Base-by-base conservation (phyloP, 2,113 vertebrate genomes). In the Cebidichthys violaceus region DNA sequence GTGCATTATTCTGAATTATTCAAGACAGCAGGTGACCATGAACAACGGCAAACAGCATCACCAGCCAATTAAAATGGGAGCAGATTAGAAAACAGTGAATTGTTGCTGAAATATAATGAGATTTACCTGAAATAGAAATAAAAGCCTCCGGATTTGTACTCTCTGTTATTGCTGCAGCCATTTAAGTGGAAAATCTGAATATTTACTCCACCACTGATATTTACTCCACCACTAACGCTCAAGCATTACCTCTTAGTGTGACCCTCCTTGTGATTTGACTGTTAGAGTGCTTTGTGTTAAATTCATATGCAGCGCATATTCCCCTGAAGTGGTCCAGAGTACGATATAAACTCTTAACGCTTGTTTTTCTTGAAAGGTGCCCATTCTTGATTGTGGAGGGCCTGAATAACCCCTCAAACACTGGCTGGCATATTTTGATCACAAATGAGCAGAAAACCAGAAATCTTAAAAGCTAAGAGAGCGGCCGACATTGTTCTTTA, bases 331-430 rank as follows among this genome's bases (percentile, higher is more conserved):
- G 70, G 1, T 41, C 15, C 54, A 22, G 59, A 79, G 61, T 55
- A 29, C 69, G 72, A 78, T 59, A 59, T 62, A 82, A 91, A 89
- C 82, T 82, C 87, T 81, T 66, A 17, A 31, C 70, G 50, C n/a
- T 31, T 82, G 41, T 47, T 74, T 67, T 85, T 62, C 52, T 71
- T 41, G 0, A 85, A 86, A 55, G 67, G 54, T 6, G 0, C 33
- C 29, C 77, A 61, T 52, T 65, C 73, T 69, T 92, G 88, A 92
- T 86, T 90, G 68, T 59, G 45, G 54, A 86, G 77, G 31, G 60
- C 13, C 55, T 77, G 47, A 79, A 72, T 35, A 88, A 67, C 0
- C 67, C 20, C 35, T 86, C 29, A 18, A 55, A 75, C 13, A n/a
- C 70, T 77, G 75, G 87, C 80, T 85, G 66, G 35, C 22, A 43